Evolutionary conservation across 2,888 invertebrate genomes (phyloP).

Genomic region (Zelleria hepariella): DNA sequence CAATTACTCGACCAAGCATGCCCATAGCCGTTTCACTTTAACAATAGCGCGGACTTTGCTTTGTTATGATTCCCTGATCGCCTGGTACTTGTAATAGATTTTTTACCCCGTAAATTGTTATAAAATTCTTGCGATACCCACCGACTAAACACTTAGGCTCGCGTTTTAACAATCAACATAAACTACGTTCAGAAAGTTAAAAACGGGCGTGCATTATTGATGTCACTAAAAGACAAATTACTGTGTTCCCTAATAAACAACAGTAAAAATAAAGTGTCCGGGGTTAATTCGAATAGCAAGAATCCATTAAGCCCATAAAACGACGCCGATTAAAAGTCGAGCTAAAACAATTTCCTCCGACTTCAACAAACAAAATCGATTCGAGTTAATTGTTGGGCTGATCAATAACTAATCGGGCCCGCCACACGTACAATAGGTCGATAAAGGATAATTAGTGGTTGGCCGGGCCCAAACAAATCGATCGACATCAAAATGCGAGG

Average conservation of each 20-base stretch:
- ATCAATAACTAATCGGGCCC: slow-evolving; percentile 72
- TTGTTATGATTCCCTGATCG: slow-evolving; percentile 25
- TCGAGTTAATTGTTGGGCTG: slow-evolving; percentile 64
- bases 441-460: slow-evolving; percentile 71
- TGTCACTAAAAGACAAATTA: slow-evolving; percentile 28
- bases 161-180: not conserved
- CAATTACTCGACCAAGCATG: slow-evolving; percentile 55
- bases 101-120: not conserved
- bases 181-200: not conserved
- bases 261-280: slow-evolving; percentile 24
- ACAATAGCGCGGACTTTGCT: slow-evolving; percentile 25
- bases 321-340: slow-evolving; percentile 58
- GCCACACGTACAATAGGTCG: slow-evolving; percentile 56
- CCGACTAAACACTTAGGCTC: not conserved
- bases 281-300: slow-evolving; percentile 47
- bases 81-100: slow-evolving; percentile 19
- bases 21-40: slow-evolving; percentile 54
- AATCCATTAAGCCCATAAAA: slow-evolving; percentile 62
- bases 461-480: slow-evolving; percentile 67
- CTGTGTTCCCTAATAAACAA: slow-evolving; percentile 44
- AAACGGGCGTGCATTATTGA: not conserved
- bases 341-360: slow-evolving; percentile 71
- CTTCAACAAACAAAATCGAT: slow-evolving; percentile 72
- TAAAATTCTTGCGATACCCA: not conserved
- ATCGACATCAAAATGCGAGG: slow-evolving; percentile 67